Conservation (phyloP, 2,888 invertebrate species). For the Catocala sponsa region DNA sequence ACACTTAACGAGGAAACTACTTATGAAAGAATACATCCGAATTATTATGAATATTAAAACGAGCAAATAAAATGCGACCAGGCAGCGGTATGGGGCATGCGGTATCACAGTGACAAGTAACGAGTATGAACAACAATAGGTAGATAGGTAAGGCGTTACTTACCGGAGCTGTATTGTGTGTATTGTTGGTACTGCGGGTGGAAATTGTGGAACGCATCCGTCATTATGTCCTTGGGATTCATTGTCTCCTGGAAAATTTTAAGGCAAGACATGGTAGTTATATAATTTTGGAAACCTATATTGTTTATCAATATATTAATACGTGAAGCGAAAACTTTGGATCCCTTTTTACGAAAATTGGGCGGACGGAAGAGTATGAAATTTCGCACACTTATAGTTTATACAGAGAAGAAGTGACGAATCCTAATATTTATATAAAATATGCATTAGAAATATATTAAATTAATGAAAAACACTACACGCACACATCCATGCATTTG, state of each 20-base stretch:
- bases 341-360: too few relatives aligned
- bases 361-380: too few relatives aligned
- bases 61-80: slow-evolving; percentile 71
- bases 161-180: slow-evolving; percentile 98
- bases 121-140: slow-evolving; percentile 23
- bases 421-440: too few relatives aligned
- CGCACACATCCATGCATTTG: too few relatives aligned
- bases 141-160: slow-evolving; percentile 68
- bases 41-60: slow-evolving; percentile 29
- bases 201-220: slow-evolving; percentile 99
- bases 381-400: too few relatives aligned
- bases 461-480: too few relatives aligned
- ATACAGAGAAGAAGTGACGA: too few relatives aligned
- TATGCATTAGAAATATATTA: too few relatives aligned
- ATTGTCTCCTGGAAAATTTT: slow-evolving; percentile 93
- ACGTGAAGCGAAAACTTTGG: too few relatives aligned
- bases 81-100: slow-evolving; percentile 56
- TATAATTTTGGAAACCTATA: background rate
- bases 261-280: background rate
- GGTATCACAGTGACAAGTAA: slow-evolving; percentile 29
- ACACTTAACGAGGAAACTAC: background rate
- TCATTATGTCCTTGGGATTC: slow-evolving; percentile 99
- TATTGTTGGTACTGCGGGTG: slow-evolving; percentile 99
- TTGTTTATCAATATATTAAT: too few relatives aligned
- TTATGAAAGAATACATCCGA: slow-evolving; percentile 17